These are phyloP conservation scores for Triplophysa yarkandensis DNA, from an alignment of 2,797 vertebrate species.

Conservation along the genomic window DNA sequence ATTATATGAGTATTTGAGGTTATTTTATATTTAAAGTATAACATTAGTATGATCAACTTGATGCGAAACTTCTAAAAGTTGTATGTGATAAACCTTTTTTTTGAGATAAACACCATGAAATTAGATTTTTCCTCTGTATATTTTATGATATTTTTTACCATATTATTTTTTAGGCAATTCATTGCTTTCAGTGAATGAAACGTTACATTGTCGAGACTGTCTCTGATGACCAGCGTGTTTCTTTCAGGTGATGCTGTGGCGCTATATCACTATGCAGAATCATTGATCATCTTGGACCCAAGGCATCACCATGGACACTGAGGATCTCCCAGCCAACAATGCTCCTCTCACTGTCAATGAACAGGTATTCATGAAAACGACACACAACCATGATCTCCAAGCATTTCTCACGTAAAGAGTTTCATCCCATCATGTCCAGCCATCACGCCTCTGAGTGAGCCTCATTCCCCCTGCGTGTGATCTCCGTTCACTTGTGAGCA, in stretches of 20 bases:
- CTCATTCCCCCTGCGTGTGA: conserved; percentile 58
- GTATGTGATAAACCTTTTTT: too few relatives aligned
- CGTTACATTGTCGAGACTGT: not conserved
- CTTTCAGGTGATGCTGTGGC: conserved; percentile 39
- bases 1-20: too few relatives aligned
- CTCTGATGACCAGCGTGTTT: not conserved
- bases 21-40: too few relatives aligned
- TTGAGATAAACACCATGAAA: too few relatives aligned
- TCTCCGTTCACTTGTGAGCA: conserved; percentile 54
- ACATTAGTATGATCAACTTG: too few relatives aligned
- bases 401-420: not conserved
- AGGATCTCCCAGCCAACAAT: conserved; percentile 79
- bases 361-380: conserved; percentile 77
- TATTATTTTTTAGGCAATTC: not conserved
- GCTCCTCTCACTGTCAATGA: conserved; percentile 90
- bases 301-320: conserved; percentile 83
- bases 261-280: conserved; percentile 75
- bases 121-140: too few relatives aligned
- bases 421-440: conserved; percentile 28
- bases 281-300: conserved; percentile 64
- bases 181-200: not conserved
- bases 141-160: too few relatives aligned
- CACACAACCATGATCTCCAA: not conserved
- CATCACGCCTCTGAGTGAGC: not conserved
- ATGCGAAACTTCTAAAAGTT: too few relatives aligned